These are phyloP conservation scores for Diaphora mendica DNA, from an alignment of 2,888 invertebrate genomes.

Conservation along the genomic window DNA sequence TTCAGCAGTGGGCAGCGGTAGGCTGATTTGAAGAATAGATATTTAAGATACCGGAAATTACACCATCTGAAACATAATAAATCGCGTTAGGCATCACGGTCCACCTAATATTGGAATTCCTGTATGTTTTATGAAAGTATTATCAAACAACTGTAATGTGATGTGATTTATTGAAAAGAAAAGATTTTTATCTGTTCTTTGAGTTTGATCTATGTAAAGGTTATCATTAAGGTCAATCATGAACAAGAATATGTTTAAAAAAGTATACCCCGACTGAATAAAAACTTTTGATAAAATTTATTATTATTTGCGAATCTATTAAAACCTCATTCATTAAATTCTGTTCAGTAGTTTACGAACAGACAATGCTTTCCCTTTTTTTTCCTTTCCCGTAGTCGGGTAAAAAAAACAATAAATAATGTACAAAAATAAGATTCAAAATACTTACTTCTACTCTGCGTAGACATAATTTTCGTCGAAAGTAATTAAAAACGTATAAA, in stretches of 20 bases:
- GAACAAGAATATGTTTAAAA: too few species aligned
- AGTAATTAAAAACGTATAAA: background rate
- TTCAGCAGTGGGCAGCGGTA: too few species aligned
- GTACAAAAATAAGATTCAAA: background rate
- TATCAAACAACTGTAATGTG: conserved; percentile 10
- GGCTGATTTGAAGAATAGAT: too few species aligned
- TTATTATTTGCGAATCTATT: too few species aligned
- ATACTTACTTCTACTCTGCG: background rate
- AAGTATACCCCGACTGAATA: too few species aligned
- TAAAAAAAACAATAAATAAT: background rate
- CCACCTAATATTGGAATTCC: conserved; percentile 26
- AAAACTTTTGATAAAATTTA: too few species aligned
- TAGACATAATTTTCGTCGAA: background rate
- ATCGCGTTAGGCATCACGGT: background rate
- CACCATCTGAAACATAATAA: background rate
- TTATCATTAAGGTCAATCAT: conserved; percentile 13
- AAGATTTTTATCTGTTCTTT: conserved; percentile 32
- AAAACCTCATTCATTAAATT: too few species aligned
- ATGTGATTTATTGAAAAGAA: conserved; percentile 29
- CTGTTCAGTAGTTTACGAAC: too few species aligned
- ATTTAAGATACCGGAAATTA: background rate
- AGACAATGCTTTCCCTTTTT: too few species aligned
- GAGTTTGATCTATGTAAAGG: conserved; percentile 22
- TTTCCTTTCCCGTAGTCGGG: too few species aligned
- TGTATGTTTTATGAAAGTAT: conserved; percentile 38